A percentile compares a stretch with the other conserved stretches of the same genome.
These are phyloP conservation scores for Anodontia alba DNA, from an alignment of 2,888 invertebrate species.

Conservation along the genomic window DNA sequence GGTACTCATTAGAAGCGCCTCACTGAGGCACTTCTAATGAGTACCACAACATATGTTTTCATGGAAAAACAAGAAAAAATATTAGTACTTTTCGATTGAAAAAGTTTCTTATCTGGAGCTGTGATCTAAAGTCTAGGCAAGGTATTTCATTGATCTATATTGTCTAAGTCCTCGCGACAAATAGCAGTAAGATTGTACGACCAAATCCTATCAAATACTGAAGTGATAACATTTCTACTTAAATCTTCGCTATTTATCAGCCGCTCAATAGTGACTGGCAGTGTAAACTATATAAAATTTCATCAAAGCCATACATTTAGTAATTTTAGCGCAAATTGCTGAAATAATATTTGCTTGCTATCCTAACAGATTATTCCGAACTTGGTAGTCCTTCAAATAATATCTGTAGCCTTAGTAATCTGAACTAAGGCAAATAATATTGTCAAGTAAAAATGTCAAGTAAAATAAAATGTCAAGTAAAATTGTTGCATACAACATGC, in stretches of 20 bases:
- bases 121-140: background rate
- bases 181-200: background rate
- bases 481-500: no score
- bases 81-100: no score
- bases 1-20: no score
- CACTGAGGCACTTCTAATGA: no score
- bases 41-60: no score
- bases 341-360: slow-evolving; percentile 5
- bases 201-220: background rate
- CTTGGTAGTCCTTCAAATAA: background rate
- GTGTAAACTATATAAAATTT: background rate
- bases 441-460: no score
- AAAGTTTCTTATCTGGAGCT: no score
- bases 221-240: background rate
- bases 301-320: background rate
- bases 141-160: background rate
- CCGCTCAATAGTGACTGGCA: background rate
- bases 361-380: background rate
- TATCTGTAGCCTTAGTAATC: background rate
- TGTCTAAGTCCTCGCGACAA: background rate
- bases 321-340: slow-evolving; percentile 1
- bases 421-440: no score
- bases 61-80: no score
- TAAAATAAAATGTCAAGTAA: no score
- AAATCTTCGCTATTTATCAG: slow-evolving; percentile 2